Evolutionary conservation across 2,113 vertebrate genomes (phyloP), one percentile per base, ranked within the genome.

Genomic region (Poeciliopsis turrubarensis): DNA sequence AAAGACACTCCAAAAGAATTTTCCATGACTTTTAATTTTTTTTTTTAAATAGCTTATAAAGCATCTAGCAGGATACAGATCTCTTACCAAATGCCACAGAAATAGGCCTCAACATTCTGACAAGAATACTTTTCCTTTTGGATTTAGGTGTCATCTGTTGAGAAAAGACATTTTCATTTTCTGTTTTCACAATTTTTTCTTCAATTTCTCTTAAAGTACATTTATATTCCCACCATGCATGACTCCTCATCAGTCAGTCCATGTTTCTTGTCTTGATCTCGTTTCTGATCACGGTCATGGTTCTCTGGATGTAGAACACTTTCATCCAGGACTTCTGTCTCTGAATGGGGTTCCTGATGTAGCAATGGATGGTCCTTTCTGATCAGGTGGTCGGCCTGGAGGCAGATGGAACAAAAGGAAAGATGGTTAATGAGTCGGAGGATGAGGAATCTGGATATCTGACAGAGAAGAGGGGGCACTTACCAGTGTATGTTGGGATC

Each of bases 91-190:
- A 99, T 4, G 97, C 97, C 86, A 96, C 95, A 34, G 98, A 99
- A 27, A 99, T 95, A 0, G 98, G 98, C 1, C 98, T 94, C 26
- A 98, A 91, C 97, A 99, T 99, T 91, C 98, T 89, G 80, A 96
- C 98, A 77, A 99, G 96, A 85, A 99, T 98, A 57, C 97, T 99
- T 94, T 96, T 98, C 92, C 98, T 95, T 93, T 99, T 99, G 75
- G 96, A 97, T 73, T 96, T 97, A 37, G 96, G 95, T 39, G 95
- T 98, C 95, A 97, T 95, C 97, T 98, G 79, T 68, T 79, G 34
- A 77, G 86, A 31, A 83, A 77, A 17, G 0, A 31, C 0, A 0
- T 67, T 68, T 30, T 19, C 3, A 3, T 41, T 41, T 66, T 39
- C 12, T 14, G 0, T 13, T 14, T 12, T n/a, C 10, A 66, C 39